Evolutionary conservation across 2,888 invertebrate species (phyloP).

Genomic region (Leptopterna dolabrata): DNA sequence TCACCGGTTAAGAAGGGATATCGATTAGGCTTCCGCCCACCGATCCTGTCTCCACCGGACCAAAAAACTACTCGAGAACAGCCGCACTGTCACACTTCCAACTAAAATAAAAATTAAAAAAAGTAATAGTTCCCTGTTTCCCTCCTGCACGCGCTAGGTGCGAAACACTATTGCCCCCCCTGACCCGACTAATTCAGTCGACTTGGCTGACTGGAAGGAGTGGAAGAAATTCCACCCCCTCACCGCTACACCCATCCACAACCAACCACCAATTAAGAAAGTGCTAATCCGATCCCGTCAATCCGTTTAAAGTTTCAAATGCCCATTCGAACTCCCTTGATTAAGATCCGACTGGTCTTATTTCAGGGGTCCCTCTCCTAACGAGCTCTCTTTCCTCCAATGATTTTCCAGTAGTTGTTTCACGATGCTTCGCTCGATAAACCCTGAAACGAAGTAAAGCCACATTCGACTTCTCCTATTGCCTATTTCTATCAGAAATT

Average conservation of each 20-base stretch:
- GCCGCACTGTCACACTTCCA: no score
- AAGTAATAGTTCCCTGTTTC: no score
- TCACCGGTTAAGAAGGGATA: no score
- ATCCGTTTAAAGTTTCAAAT: constrained; percentile 34
- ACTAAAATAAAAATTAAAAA: no score
- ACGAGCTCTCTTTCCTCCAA: not conserved
- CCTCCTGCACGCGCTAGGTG: no score
- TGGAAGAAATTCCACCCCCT: not conserved
- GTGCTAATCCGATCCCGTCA: constrained; percentile 22
- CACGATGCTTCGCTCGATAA: not conserved
- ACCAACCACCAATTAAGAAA: constrained; percentile 40
- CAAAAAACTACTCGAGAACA: no score
- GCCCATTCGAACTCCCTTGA: constrained; percentile 27
- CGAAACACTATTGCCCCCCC: not conserved
- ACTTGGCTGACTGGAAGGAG: not conserved
- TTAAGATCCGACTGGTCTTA: constrained; percentile 24
- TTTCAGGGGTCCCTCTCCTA: not conserved
- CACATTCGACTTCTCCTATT: no score
- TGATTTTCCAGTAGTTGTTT: not conserved
- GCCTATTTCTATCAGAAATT: no score
- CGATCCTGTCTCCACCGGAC: no score
- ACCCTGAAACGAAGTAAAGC: not conserved
- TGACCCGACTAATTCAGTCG: not conserved
- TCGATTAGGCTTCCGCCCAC: no score
- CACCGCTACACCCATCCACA: not conserved